Base-by-base conservation (phyloP, 1,140 invertebrate genomes). In the Lasioglossum baleicum region DNA sequence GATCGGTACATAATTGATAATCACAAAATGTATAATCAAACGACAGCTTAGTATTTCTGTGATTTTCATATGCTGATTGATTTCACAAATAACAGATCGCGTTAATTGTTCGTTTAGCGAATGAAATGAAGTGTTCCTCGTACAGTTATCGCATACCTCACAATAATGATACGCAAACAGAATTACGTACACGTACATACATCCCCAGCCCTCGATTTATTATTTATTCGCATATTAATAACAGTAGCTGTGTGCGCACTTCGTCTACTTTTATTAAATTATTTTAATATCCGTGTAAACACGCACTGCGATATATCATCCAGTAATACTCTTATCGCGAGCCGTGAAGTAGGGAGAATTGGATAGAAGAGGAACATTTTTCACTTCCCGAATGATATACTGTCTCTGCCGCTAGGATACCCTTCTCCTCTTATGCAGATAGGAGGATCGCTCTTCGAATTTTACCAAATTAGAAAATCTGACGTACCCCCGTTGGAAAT, bases 211-310 rank as follows among this genome's bases (percentile, higher is more conserved):
- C n/a, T 44, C 26, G 7, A 70, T 81, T 58, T 66, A 58, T 74
- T 77, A 70, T 78, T 82, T 74, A 56, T 75, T 74, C 35, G 75
- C 11, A 15, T 61, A 53, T 74, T 65, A 82, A 85, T 84, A 78
- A 82, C 79, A 51, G 63, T 20, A 58, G 10, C 0, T 2, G 6
- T 35, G 42, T 8, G 31, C 40, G 31, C 40, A 61, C 20, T 56
- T 64, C 64, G 40, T 60, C 73, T 73, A 35, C 69, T 82, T 83
- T 79, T 86, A 86, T 85, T 83, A 86, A 86, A 85, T 71, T 83
- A 86, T 85, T 86, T 85, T 86, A 86, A 86, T 86, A 86, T 86
- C 75, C 51, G 53, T 78, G 83, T 85, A 86, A 86, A 86, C 83
- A 86, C 71, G 84, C 66, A 80, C 80, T 60, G 31, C 80, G 80